phyloP scores from a whole-genome alignment of 2,888 invertebrate genomes.

The Machimus rusticus region DNA sequence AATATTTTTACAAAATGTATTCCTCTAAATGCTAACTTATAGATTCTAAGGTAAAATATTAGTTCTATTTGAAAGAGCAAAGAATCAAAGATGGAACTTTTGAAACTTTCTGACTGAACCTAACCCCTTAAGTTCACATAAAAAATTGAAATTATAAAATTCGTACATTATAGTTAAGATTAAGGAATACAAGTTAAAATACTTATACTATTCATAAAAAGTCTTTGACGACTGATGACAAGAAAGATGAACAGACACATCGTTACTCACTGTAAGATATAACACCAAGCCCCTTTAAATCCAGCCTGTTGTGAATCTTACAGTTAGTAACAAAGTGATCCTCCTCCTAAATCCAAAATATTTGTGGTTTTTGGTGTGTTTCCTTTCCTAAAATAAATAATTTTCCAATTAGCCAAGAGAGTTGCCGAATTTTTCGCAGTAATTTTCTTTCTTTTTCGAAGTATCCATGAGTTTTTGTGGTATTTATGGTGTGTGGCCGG shows the following conservation, averaged over 20 bases:
- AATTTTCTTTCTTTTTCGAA: not conserved
- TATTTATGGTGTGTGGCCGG: not conserved
- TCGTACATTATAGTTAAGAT: not conserved
- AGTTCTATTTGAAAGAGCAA: too few relatives aligned
- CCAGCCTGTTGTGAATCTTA: slow-evolving; percentile 92
- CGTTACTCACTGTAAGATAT: slow-evolving; percentile 95
- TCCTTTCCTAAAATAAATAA: not conserved
- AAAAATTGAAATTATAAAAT: too few relatives aligned
- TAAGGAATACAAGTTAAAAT: too few relatives aligned
- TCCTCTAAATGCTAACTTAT: too few relatives aligned
- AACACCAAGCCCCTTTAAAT: slow-evolving; percentile 85
- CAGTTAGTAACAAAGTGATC: slow-evolving; percentile 73
- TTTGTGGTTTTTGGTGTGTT: not conserved
- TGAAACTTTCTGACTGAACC: too few relatives aligned
- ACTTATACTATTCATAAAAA: not conserved
- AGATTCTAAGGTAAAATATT: too few relatives aligned
- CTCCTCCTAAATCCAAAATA: not conserved
- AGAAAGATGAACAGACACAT: slow-evolving; percentile 48
- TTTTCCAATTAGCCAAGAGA: not conserved
- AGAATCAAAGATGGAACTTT: too few relatives aligned
- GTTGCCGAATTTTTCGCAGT: not conserved
- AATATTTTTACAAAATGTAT: too few relatives aligned
- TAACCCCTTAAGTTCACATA: too few relatives aligned
- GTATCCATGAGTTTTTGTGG: not conserved
- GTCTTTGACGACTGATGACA: not conserved